Conservation (phyloP, 1,140 invertebrate genomes). For the Phenacoccus solenopsis region DNA sequence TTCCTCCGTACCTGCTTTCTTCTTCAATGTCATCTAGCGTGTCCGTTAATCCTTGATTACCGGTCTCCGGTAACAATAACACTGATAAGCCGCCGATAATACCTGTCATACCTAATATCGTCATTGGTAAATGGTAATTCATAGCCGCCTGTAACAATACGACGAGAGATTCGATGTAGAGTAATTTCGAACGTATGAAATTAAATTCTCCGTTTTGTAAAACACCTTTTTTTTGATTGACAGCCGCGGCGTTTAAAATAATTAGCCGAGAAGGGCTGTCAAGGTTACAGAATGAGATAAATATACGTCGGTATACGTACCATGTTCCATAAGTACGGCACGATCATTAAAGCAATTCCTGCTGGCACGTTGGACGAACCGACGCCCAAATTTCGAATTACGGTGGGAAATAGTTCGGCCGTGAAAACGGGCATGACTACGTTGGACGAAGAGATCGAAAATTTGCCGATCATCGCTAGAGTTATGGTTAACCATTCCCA, state of each 20-base stretch:
- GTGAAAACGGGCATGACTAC: slow-evolving; percentile 59
- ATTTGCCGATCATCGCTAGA: slow-evolving; percentile 53
- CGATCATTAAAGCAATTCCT: slow-evolving; percentile 51
- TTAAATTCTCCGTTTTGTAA: too few relatives aligned
- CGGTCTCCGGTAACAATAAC: slow-evolving; percentile 44
- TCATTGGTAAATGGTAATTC: slow-evolving; percentile 43
- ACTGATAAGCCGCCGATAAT: slow-evolving; percentile 47
- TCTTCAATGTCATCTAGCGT: slow-evolving; percentile 29
- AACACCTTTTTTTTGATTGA: too few relatives aligned
- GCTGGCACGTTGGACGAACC: slow-evolving; percentile 55
- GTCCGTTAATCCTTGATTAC: slow-evolving; percentile 30
- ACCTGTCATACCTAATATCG: slow-evolving; percentile 44
- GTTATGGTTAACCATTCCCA: slow-evolving; percentile 44
- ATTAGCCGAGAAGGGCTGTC: background rate
- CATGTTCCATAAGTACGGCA: slow-evolving; percentile 58
- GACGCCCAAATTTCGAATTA: slow-evolving; percentile 56
- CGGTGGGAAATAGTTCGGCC: slow-evolving; percentile 57
- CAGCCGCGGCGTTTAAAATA: background rate
- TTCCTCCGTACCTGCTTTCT: slow-evolving; percentile 24
- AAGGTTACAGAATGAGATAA: background rate
- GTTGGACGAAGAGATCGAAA: slow-evolving; percentile 53
- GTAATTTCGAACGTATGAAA: too few relatives aligned
- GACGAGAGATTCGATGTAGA: too few relatives aligned
- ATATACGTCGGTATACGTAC: slow-evolving; percentile 35
- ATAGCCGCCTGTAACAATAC: slow-evolving; percentile 32